A percentile compares a stretch with the other conserved stretches of the same genome.
Evolutionary conservation across 1,140 invertebrate genomes (phyloP).

Genomic region (Adoxophyes honmai): DNA sequence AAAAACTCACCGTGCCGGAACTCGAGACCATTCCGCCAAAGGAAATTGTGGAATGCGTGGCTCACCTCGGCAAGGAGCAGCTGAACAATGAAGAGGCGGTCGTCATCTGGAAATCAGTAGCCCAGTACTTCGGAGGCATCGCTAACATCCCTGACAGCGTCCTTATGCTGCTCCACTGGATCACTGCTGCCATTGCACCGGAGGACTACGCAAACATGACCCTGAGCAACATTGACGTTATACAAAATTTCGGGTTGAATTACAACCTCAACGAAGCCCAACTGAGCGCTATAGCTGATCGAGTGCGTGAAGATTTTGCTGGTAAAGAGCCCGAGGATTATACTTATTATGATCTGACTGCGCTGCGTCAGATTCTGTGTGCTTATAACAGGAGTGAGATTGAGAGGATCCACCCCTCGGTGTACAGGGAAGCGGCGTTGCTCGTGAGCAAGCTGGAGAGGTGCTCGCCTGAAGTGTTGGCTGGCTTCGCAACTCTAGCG

Average conservation of each 20-base stretch:
- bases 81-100: constrained; percentile 41
- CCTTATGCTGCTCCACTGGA: constrained; percentile 65
- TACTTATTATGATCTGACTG: constrained; percentile 68
- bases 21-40: constrained; percentile 44
- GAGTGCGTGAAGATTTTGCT: constrained; percentile 69
- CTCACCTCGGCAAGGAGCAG: constrained; percentile 45
- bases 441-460: constrained; percentile 55
- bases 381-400: constrained; percentile 70
- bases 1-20: constrained; percentile 31
- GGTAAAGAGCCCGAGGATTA: constrained; percentile 73
- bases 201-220: constrained; percentile 71
- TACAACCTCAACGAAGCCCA: constrained; percentile 58
- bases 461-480: constrained; percentile 56
- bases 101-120: constrained; percentile 56
- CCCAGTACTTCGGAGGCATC: constrained; percentile 41
- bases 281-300: constrained; percentile 61
- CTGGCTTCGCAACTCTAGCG: constrained; percentile 62
- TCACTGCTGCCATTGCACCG: constrained; percentile 57
- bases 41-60: constrained; percentile 50
- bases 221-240: constrained; percentile 66
- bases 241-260: constrained; percentile 71
- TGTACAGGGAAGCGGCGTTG: constrained; percentile 65
- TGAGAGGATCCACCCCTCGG: constrained; percentile 62
- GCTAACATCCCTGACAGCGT: constrained; percentile 62
- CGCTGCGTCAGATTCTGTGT: constrained; percentile 72